Percentiles rank a stretch among this genome's conserved stretches.
Evolutionary conservation across 92 coral and sea anemone species (phyloP).

Genomic region (Porites rus): DNA sequence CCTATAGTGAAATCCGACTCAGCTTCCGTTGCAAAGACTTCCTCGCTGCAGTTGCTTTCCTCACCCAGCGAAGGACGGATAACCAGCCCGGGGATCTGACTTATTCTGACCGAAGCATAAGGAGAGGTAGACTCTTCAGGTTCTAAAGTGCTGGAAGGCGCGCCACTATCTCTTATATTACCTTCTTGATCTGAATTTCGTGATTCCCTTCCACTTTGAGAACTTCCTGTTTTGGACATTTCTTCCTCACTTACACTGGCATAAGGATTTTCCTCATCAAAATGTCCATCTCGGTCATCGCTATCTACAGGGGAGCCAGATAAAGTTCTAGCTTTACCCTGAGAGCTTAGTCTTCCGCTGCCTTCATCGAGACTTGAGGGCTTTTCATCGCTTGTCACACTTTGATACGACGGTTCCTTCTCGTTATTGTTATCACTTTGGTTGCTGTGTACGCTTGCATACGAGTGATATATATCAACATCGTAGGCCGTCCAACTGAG

Average conservation of each 20-base stretch:
- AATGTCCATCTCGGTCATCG: constrained; percentile 23
- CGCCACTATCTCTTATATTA: constrained; percentile 40
- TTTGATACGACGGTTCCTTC: constrained; percentile 71
- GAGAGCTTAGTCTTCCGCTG: constrained; percentile 33
- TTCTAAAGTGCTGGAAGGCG: constrained; percentile 18
- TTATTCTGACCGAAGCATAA: constrained; percentile 87
- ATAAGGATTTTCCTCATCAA: constrained; percentile 67
- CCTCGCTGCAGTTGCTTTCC: constrained; percentile 57
- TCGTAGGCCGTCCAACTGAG: constrained; percentile 69
- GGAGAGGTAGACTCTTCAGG: constrained; percentile 69
- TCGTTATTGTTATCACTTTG: constrained; percentile 41
- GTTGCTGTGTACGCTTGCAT: constrained; percentile 80
- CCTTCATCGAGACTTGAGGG: constrained; percentile 3
- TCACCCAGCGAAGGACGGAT: constrained; percentile 43
- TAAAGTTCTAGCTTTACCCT: constrained; percentile 32
- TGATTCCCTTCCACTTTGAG: neutral
- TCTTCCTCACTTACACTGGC: constrained; percentile 83
- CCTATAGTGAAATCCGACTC: constrained; percentile 59
- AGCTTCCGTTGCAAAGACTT: constrained; percentile 55
- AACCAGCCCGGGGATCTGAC: constrained; percentile 86
- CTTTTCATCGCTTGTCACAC: constrained; percentile 58
- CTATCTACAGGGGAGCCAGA: constrained; percentile 33
- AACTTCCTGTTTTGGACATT: constrained; percentile 36
- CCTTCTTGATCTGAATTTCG: neutral
- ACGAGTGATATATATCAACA: constrained; percentile 81